Percentiles rank a stretch among this genome's conserved stretches.
Evolutionary conservation across 2,797 vertebrate species (phyloP).

Genomic region (Danio albolineatus): DNA sequence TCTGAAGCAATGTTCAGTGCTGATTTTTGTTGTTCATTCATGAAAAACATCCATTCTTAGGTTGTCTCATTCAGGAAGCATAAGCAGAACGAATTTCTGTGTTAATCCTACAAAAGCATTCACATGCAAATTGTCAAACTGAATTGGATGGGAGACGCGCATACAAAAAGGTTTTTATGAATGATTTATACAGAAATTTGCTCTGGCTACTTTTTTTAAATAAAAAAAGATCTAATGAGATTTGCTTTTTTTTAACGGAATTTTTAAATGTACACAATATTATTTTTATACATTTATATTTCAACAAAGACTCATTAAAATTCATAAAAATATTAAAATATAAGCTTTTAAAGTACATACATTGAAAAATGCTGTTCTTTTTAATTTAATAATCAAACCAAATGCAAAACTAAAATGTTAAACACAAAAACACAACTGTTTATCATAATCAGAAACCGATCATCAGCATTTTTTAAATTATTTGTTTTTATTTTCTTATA

Average conservation of each 20-base stretch:
- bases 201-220: not conserved
- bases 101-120: not conserved
- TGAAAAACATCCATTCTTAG: not conserved
- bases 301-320: no score
- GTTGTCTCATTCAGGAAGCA: not conserved
- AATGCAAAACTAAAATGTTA: no score
- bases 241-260: not conserved
- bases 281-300: no score
- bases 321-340: no score
- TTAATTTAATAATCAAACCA: no score
- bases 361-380: no score
- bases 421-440: no score
- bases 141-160: not conserved
- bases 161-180: not conserved
- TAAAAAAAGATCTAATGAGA: constrained; percentile 23
- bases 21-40: not conserved
- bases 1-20: not conserved
- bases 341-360: no score
- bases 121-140: not conserved
- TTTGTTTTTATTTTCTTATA: no score
- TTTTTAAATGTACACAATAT: no score
- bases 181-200: constrained; percentile 16
- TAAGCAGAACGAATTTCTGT: not conserved
- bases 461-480: no score
- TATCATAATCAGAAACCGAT: no score